Conservation (phyloP, 2,113 vertebrate genomes). For the Rhinoptilus africanus region DNA sequence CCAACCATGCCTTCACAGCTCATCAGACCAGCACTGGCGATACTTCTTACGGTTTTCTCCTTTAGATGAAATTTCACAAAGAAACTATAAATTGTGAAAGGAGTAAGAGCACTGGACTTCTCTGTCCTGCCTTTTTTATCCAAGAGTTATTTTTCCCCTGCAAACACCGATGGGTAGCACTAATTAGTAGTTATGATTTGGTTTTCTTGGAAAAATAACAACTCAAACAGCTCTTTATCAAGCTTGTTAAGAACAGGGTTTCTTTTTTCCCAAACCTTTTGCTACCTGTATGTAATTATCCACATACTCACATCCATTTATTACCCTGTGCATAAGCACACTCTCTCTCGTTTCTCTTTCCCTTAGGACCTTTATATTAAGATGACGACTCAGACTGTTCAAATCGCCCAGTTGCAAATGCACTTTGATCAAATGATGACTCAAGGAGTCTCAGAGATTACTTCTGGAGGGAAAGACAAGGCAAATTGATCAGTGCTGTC, state of each 20-base stretch:
- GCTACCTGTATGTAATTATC: background rate
- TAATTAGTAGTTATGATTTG: background rate
- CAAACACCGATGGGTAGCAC: background rate
- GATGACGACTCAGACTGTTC: background rate
- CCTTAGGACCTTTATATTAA: conserved; percentile 3
- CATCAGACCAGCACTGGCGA: too few relatives aligned
- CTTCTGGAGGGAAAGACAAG: conserved; percentile 16
- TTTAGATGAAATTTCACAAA: background rate
- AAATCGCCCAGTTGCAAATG: background rate
- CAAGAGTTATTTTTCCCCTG: background rate
- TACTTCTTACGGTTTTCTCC: background rate
- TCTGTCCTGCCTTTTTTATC: background rate
- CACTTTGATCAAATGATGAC: conserved; percentile 36
- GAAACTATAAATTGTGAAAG: background rate
- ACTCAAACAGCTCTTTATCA: background rate
- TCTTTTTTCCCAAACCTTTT: background rate
- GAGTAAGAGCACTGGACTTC: background rate
- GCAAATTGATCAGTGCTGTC: conserved; percentile 50
- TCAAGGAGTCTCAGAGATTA: conserved; percentile 4
- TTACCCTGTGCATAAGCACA: background rate
- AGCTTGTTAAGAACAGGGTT: background rate
- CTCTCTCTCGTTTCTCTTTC: background rate
- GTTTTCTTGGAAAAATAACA: background rate
- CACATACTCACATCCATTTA: background rate
- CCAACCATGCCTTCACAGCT: background rate